Evolutionary conservation across 2,888 invertebrate genomes (phyloP).

Genomic region (Cheilosia pagana): DNA sequence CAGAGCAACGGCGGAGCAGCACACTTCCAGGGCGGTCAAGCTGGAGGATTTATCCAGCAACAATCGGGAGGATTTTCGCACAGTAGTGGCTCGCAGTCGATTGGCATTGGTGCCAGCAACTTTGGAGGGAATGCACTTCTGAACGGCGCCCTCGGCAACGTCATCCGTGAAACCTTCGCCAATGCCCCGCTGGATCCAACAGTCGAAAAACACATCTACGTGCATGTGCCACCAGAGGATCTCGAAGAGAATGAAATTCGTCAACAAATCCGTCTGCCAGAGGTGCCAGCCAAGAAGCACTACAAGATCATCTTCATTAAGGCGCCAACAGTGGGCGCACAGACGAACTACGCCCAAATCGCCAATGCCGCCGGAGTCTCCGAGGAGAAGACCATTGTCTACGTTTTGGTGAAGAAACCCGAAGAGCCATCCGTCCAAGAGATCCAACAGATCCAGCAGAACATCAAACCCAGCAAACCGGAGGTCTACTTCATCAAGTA

Average conservation of each 20-base stretch:
- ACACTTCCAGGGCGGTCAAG: background rate
- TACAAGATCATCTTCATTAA: constrained; percentile 91
- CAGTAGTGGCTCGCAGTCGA: constrained; percentile 17
- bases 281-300: constrained; percentile 87
- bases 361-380: constrained; percentile 85
- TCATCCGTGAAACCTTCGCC: constrained; percentile 77
- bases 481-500: constrained; percentile 90
- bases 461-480: constrained; percentile 87
- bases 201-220: constrained; percentile 93
- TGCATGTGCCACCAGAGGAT: constrained; percentile 93
- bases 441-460: constrained; percentile 86
- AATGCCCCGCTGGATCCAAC: constrained; percentile 84
- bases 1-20: constrained; percentile 1
- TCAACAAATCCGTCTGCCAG: constrained; percentile 86
- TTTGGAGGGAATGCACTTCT: constrained; percentile 59
- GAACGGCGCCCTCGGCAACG: constrained; percentile 76
- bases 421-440: constrained; percentile 87
- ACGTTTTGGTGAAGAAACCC: constrained; percentile 88
- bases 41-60: background rate
- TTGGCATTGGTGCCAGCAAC: constrained; percentile 23
- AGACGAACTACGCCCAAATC: constrained; percentile 86
- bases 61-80: background rate
- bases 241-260: constrained; percentile 88
- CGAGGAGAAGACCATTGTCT: constrained; percentile 89
- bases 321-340: constrained; percentile 85